Conservation (phyloP, 2,797 vertebrate genomes). For the Mormyrops boulengeri region DNA sequence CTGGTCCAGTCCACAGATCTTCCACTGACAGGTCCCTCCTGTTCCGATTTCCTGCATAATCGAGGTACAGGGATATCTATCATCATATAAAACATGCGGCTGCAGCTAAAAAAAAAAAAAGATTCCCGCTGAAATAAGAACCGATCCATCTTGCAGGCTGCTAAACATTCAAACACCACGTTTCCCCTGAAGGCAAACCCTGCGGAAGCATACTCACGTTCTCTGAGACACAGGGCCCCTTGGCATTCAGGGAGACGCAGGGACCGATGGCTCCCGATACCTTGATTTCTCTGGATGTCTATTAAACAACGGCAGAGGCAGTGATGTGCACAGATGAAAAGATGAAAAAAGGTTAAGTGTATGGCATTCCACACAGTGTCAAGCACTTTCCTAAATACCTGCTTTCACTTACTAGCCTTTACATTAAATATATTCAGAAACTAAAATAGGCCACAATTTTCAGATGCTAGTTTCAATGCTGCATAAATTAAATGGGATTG, state of each 20-base stretch:
- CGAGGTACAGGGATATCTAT: neutral
- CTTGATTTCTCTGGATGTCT: conserved; percentile 96
- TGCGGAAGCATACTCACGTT: conserved; percentile 65
- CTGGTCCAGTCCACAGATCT: conserved; percentile 87
- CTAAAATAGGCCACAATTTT: neutral
- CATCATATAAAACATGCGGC: neutral
- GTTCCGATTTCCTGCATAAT: conserved; percentile 83
- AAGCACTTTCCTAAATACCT: neutral
- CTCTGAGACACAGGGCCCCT: conserved; percentile 93
- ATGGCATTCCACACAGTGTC: neutral
- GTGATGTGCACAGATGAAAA: neutral
- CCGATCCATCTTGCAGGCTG: neutral
- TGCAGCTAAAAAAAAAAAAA: neutral
- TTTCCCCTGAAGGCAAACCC: neutral
- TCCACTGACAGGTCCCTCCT: conserved; percentile 93
- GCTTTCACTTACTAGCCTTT: neutral
- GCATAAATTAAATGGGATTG: neutral
- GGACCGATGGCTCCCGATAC: conserved; percentile 93
- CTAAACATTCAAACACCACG: neutral
- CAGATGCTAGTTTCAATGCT: neutral
- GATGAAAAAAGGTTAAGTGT: neutral
- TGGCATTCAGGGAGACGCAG: conserved; percentile 86
- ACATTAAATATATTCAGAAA: neutral
- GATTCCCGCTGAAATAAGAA: neutral
- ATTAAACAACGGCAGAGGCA: neutral